Evolutionary conservation across 2,888 invertebrate species (phyloP), one percentile per base, ranked within the genome.

Genomic region (Aspidiotus rigidus): DNA sequence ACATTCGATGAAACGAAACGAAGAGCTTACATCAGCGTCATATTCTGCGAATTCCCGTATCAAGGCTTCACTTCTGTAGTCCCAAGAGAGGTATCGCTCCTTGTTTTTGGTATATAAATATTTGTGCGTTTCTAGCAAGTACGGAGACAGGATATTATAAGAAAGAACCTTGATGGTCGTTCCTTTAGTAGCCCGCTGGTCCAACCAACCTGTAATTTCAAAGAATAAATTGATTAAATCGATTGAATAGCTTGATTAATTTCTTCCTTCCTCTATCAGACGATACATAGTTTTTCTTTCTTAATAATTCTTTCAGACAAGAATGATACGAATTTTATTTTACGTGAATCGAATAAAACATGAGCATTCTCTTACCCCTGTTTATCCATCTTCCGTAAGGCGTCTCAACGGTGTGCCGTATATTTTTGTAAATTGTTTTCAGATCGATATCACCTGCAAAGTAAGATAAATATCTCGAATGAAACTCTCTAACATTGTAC

Each of bases 61-160:
- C 16, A 89, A 74, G 63, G 81, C 79, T 11, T 77, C 74, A 75
- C 82, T 84, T 62, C 96, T 82, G 57, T 81, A 79, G 13, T 84
- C 79, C 93, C 95, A 95, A 13, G 80, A 78, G 1, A 96, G 79
- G 70, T 83, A 81, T 0, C 77, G 73, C 7, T 79, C 77, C 44
- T 83, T 77, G 74, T 88, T 87, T 0, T 80, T 75, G 17, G 77
- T 79, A 76, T 96, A 96, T 13, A 96, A 79, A 28, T 88, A 81
- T 0, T 82, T 79, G 76, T 95, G 90, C 72, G 82, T 80, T 72
- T 87, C 83, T 67, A 95, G 76, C 56, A 95, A 80, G 74, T 86
- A 84, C 79, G 95, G 95, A 0, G 94, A 88, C 70, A 96, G 79
- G 41, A 96, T 87, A 78, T 97, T 96, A 78, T 93, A 96, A 13